Evolutionary conservation across 2,113 vertebrate species (phyloP).

Genomic region (Chlorocebus sabaeus): DNA sequence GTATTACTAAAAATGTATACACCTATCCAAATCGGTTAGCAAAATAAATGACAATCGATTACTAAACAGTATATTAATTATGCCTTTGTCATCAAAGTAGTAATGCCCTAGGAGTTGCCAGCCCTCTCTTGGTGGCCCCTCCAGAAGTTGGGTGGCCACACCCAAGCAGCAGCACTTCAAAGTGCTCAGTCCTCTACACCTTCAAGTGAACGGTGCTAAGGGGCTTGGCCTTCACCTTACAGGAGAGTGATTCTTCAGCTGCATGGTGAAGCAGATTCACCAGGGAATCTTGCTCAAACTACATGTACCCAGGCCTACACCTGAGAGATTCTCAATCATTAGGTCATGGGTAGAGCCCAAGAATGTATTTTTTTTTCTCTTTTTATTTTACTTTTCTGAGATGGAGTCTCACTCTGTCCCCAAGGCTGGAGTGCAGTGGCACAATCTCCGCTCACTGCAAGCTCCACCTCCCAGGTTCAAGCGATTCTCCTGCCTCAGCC

Average conservation of each 20-base stretch:
- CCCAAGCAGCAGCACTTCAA: neutral
- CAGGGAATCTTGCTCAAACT: neutral
- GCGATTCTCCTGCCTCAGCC: no score
- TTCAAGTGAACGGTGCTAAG: neutral
- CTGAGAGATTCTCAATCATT: neutral
- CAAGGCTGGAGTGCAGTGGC: no score
- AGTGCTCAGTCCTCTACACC: accelerated
- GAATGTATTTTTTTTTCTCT: neutral
- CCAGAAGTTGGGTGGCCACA: neutral
- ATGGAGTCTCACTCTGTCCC: no score
- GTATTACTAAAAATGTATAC: neutral
- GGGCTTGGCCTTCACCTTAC: neutral
- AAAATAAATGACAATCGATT: neutral
- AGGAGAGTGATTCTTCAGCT: neutral
- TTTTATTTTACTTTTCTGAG: no score
- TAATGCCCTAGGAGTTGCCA: neutral
- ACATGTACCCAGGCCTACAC: neutral
- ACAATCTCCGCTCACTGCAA: no score
- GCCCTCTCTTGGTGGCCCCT: neutral
- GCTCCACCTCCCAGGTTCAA: no score
- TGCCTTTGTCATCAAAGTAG: neutral
- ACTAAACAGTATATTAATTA: neutral
- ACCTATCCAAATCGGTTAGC: neutral
- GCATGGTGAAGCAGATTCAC: neutral
- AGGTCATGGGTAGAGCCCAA: neutral